Conservation (phyloP, 1,140 invertebrate species). For the Pseudomyrmex pallidus region DNA sequence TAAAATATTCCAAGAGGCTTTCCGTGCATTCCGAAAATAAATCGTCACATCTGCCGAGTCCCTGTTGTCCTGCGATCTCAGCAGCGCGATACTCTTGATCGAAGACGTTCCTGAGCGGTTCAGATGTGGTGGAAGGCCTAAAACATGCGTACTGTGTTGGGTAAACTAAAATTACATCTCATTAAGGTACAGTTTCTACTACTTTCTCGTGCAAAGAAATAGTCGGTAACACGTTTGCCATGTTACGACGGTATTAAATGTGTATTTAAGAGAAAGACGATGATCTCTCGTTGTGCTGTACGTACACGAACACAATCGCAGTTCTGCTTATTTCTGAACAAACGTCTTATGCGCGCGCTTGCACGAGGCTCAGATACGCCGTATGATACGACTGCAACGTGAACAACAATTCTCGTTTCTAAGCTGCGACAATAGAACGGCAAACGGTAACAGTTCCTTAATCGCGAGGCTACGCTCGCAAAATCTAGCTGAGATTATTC, state of each 20-base stretch:
- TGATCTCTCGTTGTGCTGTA: neutral
- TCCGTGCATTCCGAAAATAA: constrained; percentile 88
- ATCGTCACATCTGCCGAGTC: constrained; percentile 85
- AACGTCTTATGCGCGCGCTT: constrained; percentile 4
- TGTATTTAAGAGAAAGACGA: too few species aligned
- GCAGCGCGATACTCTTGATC: constrained; percentile 91
- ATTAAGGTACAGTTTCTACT: too few species aligned
- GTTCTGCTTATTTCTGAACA: neutral
- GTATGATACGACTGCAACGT: neutral
- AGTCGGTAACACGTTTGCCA: too few species aligned
- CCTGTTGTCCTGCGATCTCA: constrained; percentile 87
- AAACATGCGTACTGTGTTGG: constrained; percentile 52
- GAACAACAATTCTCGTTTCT: constrained; percentile 14
- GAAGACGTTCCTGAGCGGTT: constrained; percentile 84
- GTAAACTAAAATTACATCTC: too few species aligned
- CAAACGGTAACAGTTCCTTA: constrained; percentile 40
- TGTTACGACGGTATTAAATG: too few species aligned
- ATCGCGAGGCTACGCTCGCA: constrained; percentile 24
- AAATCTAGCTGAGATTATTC: constrained; percentile 43
- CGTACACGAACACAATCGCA: neutral
- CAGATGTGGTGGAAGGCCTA: constrained; percentile 88
- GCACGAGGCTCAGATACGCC: neutral
- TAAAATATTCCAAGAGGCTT: constrained; percentile 88
- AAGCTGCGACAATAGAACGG: constrained; percentile 38
- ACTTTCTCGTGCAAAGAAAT: too few species aligned